A percentile compares a stretch with the other conserved stretches of the same genome.
phyloP scores from a whole-genome alignment of 1,140 invertebrate species.

The Hesperophylax magnus region DNA sequence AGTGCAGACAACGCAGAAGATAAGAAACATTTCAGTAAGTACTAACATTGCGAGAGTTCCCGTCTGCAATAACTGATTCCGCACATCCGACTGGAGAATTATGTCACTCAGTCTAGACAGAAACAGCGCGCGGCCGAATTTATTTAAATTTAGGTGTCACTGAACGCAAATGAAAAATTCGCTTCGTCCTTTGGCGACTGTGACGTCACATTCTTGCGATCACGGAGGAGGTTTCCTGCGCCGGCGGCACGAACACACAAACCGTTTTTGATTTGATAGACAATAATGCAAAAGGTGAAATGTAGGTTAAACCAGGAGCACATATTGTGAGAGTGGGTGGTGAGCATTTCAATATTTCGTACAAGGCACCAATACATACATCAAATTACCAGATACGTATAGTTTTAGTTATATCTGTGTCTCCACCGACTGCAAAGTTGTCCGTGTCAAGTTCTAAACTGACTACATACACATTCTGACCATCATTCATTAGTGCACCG shows the following conservation, averaged over 20 bases:
- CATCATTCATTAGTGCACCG: no score
- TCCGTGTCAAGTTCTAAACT: no score
- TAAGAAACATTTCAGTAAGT: background rate
- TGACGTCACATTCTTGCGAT: conserved; percentile 14
- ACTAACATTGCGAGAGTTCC: background rate
- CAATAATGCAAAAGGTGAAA: no score
- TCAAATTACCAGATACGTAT: no score
- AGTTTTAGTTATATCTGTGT: no score
- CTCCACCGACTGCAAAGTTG: no score
- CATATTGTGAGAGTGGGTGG: no score
- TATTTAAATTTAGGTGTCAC: conserved; percentile 54
- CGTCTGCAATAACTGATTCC: background rate
- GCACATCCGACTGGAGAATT: conserved; percentile 50
- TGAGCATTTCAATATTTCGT: no score
- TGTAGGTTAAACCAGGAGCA: no score
- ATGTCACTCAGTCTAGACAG: conserved; percentile 54
- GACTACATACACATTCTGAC: no score
- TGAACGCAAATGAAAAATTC: conserved; percentile 30
- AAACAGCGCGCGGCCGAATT: conserved; percentile 42
- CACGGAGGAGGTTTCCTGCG: conserved; percentile 35
- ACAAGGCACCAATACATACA: no score
- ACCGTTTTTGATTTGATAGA: no score
- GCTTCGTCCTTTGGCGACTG: conserved; percentile 11
- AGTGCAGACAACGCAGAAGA: background rate
- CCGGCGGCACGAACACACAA: background rate